Evolutionary conservation across 2,888 invertebrate genomes (phyloP).

Genomic region (Pseudococcus longispinus): DNA sequence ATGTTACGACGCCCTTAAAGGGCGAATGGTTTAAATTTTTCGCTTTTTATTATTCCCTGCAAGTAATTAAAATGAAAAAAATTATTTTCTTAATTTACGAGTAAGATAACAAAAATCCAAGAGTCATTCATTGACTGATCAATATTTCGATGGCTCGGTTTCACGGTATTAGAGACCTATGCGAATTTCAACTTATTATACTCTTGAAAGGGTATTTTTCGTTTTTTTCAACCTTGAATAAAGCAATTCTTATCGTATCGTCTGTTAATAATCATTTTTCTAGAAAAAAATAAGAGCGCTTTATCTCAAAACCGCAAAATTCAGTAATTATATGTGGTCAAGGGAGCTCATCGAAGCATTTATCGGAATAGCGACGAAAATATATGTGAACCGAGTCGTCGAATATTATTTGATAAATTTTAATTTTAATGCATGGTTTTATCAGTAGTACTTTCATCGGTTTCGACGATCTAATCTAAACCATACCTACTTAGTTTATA

Average conservation of each 20-base stretch:
- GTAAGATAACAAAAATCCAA: background rate
- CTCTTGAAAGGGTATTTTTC: background rate
- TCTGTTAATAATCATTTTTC: background rate
- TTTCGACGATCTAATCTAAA: background rate
- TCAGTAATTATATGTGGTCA: background rate
- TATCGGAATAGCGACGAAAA: background rate
- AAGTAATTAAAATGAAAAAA: background rate
- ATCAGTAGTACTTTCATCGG: background rate
- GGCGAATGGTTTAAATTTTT: conserved; percentile 17
- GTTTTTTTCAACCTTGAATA: background rate
- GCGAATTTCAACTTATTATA: background rate
- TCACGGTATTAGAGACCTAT: background rate
- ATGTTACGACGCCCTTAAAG: conserved; percentile 50
- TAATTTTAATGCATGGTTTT: background rate
- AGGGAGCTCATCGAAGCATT: background rate
- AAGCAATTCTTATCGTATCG: background rate
- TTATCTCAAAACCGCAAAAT: background rate
- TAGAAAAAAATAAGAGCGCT: background rate
- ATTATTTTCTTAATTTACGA: conserved; percentile 1
- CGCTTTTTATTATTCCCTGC: background rate
- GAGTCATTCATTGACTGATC: conserved; percentile 34
- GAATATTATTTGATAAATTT: conserved; percentile 4
- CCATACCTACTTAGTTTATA: background rate
- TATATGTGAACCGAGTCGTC: background rate
- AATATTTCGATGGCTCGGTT: conserved; percentile 28